Conservation (phyloP, 2,113 vertebrate species). For the Casuarius casuarius region DNA sequence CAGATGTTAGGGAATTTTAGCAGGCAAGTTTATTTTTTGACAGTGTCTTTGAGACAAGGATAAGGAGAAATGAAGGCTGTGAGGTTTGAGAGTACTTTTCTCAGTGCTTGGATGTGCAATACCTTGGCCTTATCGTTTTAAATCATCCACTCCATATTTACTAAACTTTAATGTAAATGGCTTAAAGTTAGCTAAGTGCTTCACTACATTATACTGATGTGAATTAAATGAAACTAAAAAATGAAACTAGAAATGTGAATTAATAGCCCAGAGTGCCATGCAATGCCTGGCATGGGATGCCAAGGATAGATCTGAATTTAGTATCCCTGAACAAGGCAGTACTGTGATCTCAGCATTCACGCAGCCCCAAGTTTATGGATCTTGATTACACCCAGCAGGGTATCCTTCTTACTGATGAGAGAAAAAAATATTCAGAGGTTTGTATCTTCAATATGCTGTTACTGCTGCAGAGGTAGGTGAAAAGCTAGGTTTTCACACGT, state of each 20-base stretch:
- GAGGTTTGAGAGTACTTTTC: not conserved
- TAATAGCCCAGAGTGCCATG: not conserved
- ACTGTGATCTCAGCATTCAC: not conserved
- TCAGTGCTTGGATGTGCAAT: not conserved
- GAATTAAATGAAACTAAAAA: not conserved
- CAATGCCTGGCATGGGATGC: not conserved
- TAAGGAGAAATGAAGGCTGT: not conserved
- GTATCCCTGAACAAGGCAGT: not conserved
- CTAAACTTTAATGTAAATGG: not conserved
- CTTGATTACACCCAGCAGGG: constrained; percentile 79
- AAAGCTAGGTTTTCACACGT: not conserved
- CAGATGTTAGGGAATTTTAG: not conserved
- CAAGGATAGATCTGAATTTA: not conserved
- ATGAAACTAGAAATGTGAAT: not conserved
- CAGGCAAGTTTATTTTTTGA: not conserved
- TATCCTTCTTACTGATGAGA: constrained; percentile 70
- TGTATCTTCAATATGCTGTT: constrained; percentile 56
- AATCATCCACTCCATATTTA: not conserved
- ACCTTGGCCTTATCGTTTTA: not conserved
- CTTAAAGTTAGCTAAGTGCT: not conserved
- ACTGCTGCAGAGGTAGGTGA: not conserved
- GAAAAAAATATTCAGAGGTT: constrained; percentile 59
- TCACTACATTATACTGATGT: not conserved
- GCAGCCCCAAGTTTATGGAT: constrained; percentile 45
- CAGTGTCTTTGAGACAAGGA: not conserved